Base-by-base conservation (phyloP, 2,797 vertebrate genomes). In the Chiloscyllium punctatum region DNA sequence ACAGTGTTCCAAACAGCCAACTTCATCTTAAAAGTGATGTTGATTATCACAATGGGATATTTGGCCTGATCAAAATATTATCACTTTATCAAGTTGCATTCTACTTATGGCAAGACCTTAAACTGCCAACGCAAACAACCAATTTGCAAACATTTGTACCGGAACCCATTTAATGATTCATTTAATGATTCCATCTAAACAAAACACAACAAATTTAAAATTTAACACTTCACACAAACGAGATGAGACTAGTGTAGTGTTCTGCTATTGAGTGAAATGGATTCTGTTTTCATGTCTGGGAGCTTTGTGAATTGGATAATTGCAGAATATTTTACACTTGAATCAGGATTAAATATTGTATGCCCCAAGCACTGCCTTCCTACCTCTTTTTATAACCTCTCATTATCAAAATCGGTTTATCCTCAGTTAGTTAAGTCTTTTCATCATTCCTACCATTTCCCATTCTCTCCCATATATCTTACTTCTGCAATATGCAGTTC, bases 271-370 rank as follows among this genome's bases (percentile, higher is more conserved):
- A 25, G n/a, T 42, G 53, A n/a, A 91, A 91, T 91, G n/a, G 57
- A 66, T 33, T 91, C 13, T 91, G 57, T 91, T n/a, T 68, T 69
- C 68, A 68, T 23, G 62, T 18, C n/a, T 92, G 18, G 42, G 42
- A 92, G n/a, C 66, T 37, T 69, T 92, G 62, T 23, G 37, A 92
- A 92, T 37, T 92, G n/a, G n/a, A 66, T 69, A 92, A 92, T 68
- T 68, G 7, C 21, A 27, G 62, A 42, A 23, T 42, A 68, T 68
- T 92, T 69, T 92, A 92, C 1, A 18, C 33, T 92, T 68, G 62
- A n/a, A 69, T 68, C 7, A 69, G 18, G 37, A 68, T 92, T 69
- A 66, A 69, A 66, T n/a, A 37, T 25, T 91, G 88, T 18, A 68
- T 6, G 21, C 4, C 88, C 79, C 88, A 1, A 37, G 33, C 74